Evolutionary conservation across 2,113 vertebrate genomes (phyloP), one percentile per base, ranked within the genome.

Genomic region (Rhizomys pruinosus): DNA sequence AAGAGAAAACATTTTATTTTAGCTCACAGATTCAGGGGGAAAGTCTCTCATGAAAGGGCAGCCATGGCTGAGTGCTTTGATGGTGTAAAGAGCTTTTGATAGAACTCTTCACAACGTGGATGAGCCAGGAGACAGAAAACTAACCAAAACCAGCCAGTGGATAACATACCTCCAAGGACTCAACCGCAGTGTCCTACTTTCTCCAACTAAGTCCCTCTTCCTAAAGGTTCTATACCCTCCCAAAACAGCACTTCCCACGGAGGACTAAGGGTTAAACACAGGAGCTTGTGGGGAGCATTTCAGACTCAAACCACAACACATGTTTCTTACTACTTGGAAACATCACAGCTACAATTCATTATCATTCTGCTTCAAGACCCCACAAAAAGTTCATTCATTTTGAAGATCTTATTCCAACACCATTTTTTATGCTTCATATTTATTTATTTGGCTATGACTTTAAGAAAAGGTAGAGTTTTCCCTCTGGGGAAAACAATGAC

Each of bases 361-460:
- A 16, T 1, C 34, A 9, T 81, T 77, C 16, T 37, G 23, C 69
- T 84, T 63, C 71, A 59, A 90, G 79, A 85, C 89, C n/a, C 5
- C 32, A 80, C 59, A 90, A 78, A 81, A 37, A 59, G 1, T 73
- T 89, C 22, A 78, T 39, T 74, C 74, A 90, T 44, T 55, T 52
- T 73, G 68, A 89, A 22, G 59, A 37, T 37, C 57, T 87, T 37
- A 79, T 66, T 86, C 82, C 82, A 64, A 86, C 8, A 59, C 29
- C 32, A 29, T 74, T 92, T 89, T 74, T 88, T 61, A 89, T 42
- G 64, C 71, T 88, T 93, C 47, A 34, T 79, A 57, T 73, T 87
- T 92, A 47, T 23, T 23, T 61, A 71, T 59, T 77, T 68, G 39
- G 25, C 91, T 68, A 82, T 90, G 59, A 79, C 34, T 73, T 91